phyloP scores from a whole-genome alignment of 2,797 vertebrate genomes.

The Neosilurus mollespiculum region DNA sequence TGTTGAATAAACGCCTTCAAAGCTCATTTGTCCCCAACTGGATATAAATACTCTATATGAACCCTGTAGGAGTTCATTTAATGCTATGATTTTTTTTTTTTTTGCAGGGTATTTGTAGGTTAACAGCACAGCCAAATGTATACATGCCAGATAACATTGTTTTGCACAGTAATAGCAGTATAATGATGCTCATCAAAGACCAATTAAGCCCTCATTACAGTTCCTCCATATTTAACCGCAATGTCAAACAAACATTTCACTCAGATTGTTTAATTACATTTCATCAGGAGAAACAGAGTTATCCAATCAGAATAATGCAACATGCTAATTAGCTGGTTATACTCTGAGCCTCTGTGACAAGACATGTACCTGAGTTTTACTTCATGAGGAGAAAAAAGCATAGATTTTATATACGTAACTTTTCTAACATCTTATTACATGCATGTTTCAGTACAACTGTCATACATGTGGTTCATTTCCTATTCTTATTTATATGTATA shows the following conservation, averaged over 20 bases:
- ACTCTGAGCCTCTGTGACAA: background rate
- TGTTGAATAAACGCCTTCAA: no score
- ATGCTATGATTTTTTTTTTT: no score
- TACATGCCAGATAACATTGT: background rate
- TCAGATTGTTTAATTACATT: background rate
- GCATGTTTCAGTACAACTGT: background rate
- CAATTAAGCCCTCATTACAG: background rate
- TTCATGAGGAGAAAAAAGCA: background rate
- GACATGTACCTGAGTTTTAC: background rate
- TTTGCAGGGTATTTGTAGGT: background rate
- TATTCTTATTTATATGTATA: background rate
- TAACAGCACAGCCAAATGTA: background rate
- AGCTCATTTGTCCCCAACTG: no score
- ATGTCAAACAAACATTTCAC: background rate
- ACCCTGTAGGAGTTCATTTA: no score
- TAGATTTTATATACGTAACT: background rate
- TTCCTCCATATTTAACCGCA: background rate
- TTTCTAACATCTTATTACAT: background rate
- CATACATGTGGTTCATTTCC: slow-evolving; percentile 3
- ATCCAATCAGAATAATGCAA: background rate
- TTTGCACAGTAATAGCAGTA: background rate
- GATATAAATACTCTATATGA: no score
- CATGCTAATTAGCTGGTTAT: background rate
- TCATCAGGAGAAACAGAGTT: background rate
- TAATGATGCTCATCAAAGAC: background rate